A percentile compares a stretch with the other conserved stretches of the same genome.
These are phyloP conservation scores for Perca schrenkii DNA, from an alignment of 2,113 vertebrate species.

Conservation along the genomic window DNA sequence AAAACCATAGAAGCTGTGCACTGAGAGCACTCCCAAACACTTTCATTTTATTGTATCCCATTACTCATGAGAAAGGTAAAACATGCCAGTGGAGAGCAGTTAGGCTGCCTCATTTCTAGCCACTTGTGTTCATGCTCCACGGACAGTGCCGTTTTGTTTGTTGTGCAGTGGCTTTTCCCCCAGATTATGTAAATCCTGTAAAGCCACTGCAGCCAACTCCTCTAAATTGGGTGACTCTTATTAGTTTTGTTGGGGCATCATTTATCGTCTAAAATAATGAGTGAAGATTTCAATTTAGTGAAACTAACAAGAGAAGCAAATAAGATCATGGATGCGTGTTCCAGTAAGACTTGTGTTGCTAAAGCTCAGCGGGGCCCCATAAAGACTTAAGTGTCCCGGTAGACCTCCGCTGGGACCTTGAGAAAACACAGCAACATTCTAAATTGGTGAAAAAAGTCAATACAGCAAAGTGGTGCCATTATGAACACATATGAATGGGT, in stretches of 20 bases:
- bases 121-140: constrained; percentile 25
- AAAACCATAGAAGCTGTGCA: not conserved
- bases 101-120: constrained; percentile 18
- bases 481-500: constrained; percentile 5
- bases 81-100: constrained; percentile 7
- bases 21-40: not conserved
- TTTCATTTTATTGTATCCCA: constrained; percentile 12
- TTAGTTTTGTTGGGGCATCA: constrained; percentile 61
- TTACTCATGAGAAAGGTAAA: constrained; percentile 27
- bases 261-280: constrained; percentile 61
- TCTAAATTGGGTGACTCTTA: constrained; percentile 44
- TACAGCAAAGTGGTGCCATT: not conserved
- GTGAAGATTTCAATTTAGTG: constrained; percentile 30
- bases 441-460: not conserved
- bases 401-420: constrained; percentile 12
- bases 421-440: not conserved
- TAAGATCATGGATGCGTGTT: constrained; percentile 9
- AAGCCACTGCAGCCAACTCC: constrained; percentile 32
- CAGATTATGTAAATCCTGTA: constrained; percentile 62
- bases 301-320: constrained; percentile 30
- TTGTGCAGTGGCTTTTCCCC: constrained; percentile 36
- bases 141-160: constrained; percentile 27
- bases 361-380: not conserved
- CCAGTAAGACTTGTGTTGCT: not conserved
- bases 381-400: not conserved